Conservation (phyloP, 1,140 invertebrate genomes). For the Meteorus sp. region DNA sequence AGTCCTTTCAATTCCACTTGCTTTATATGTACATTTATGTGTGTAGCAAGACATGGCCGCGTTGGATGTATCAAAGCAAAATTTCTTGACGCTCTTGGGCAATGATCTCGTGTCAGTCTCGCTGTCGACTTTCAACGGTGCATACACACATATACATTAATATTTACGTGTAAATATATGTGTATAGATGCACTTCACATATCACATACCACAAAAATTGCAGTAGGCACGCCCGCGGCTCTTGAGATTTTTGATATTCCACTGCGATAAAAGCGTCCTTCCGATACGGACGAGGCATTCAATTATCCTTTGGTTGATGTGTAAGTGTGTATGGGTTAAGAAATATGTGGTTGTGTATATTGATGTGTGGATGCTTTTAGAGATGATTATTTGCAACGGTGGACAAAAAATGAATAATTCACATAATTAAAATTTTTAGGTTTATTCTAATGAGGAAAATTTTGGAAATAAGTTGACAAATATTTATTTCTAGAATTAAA, state of each 20-base stretch:
- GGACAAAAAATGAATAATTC: no score
- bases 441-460: not conserved
- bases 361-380: no score
- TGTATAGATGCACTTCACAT: constrained; percentile 33
- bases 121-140: not conserved
- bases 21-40: no score
- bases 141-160: constrained; percentile 20
- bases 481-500: not conserved
- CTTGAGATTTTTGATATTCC: constrained; percentile 38
- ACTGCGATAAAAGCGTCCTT: constrained; percentile 32
- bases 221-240: constrained; percentile 31
- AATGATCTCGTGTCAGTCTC: constrained; percentile 16
- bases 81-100: no score
- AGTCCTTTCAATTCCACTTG: no score
- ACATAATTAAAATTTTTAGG: no score
- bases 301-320: constrained; percentile 13
- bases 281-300: constrained; percentile 21
- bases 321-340: not conserved
- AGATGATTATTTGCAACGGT: no score
- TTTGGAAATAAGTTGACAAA: not conserved
- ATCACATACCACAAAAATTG: constrained; percentile 38
- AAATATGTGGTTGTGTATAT: no score
- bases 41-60: no score
- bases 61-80: no score
- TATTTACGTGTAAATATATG: not conserved